Evolutionary conservation across 2,113 vertebrate genomes (phyloP).

Genomic region (Pristiophorus japonicus): DNA sequence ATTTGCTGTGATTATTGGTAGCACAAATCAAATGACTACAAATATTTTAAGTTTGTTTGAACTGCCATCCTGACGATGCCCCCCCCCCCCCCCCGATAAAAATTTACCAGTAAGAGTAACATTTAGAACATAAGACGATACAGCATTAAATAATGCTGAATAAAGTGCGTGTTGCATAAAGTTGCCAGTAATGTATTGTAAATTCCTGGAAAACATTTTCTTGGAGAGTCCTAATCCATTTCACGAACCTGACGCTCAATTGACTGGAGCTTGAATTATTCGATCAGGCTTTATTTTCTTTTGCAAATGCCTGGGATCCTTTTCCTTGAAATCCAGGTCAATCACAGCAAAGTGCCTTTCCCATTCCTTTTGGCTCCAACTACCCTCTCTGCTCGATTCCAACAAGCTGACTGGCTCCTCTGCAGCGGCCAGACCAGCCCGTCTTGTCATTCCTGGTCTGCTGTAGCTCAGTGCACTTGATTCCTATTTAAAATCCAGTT

Average conservation of each 20-base stretch:
- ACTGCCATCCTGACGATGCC: neutral
- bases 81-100: too few species aligned
- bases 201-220: neutral
- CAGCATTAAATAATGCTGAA: neutral
- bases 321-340: neutral
- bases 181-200: neutral
- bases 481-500: neutral
- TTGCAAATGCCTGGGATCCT: neutral
- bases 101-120: neutral
- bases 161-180: neutral
- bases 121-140: neutral
- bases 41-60: neutral
- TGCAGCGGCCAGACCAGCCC: neutral
- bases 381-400: neutral
- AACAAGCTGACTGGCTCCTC: neutral
- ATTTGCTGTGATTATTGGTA: neutral
- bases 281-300: neutral
- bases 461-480: neutral
- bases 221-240: neutral
- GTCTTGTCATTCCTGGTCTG: neutral
- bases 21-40: neutral
- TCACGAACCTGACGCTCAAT: neutral
- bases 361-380: neutral
- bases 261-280: neutral
- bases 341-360: neutral